Conservation (phyloP, 1,140 invertebrate genomes). For the Oppia nitens region DNA sequence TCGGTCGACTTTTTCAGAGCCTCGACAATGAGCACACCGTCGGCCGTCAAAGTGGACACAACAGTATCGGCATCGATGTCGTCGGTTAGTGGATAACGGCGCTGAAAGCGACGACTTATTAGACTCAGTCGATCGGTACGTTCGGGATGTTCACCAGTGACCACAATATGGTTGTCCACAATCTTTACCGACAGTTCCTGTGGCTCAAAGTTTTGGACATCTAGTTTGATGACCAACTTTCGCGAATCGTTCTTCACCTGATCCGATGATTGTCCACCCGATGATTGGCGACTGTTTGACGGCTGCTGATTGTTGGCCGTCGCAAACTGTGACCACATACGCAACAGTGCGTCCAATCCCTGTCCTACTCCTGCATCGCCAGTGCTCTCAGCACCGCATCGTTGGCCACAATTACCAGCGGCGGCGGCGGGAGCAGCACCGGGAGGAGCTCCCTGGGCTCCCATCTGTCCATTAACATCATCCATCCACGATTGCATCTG, state of each 20-base stretch:
- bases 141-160: constrained; percentile 20
- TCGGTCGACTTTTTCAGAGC: constrained; percentile 10
- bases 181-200: constrained; percentile 66
- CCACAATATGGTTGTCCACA: constrained; percentile 32
- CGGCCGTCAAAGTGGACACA: constrained; percentile 48
- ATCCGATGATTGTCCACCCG: too few species aligned
- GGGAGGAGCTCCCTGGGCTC: too few species aligned
- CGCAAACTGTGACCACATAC: too few species aligned
- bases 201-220: constrained; percentile 67
- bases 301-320: too few species aligned
- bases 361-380: too few species aligned
- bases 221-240: constrained; percentile 46
- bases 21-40: constrained; percentile 32
- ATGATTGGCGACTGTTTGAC: too few species aligned
- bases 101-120: constrained; percentile 52
- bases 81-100: constrained; percentile 42
- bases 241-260: constrained; percentile 9
- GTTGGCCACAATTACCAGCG: too few species aligned
- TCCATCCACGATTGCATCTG: too few species aligned
- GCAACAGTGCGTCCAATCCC: too few species aligned
- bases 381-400: too few species aligned
- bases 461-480: too few species aligned
- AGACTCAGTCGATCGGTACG: constrained; percentile 33
- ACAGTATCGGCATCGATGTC: constrained; percentile 41
- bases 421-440: too few species aligned